phyloP scores from a whole-genome alignment of 2,113 vertebrate species.

The Epinephelus fuscoguttatus region DNA sequence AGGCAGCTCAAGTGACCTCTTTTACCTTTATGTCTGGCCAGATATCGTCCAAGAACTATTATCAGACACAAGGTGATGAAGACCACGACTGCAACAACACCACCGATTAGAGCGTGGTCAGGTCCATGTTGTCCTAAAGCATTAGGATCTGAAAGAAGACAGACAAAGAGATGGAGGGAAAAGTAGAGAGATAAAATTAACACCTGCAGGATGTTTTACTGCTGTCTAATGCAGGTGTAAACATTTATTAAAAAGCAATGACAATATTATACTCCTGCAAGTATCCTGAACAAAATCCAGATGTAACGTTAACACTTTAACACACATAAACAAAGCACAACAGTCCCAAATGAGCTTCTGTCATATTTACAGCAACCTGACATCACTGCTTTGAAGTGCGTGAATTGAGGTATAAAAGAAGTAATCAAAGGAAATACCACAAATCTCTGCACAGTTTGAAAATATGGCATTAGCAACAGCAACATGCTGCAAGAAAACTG shows the following conservation, averaged over 20 bases:
- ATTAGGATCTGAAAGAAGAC: conserved; percentile 90
- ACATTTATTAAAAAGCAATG: conserved; percentile 25
- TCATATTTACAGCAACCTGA: conserved; percentile 49
- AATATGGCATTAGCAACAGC: conserved; percentile 1
- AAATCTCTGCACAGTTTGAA: conserved; percentile 36
- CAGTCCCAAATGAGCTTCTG: conserved; percentile 54
- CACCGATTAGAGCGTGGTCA: conserved; percentile 97
- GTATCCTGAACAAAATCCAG: conserved; percentile 32
- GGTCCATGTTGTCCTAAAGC: conserved; percentile 92
- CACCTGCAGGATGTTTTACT: conserved; percentile 2
- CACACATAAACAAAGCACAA: conserved; percentile 38
- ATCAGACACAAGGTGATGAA: conserved; percentile 99
- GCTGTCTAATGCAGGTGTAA: conserved; percentile 32
- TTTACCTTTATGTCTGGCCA: conserved; percentile 99
- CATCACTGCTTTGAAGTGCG: conserved; percentile 44
- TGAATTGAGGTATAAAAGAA: conserved; percentile 36
- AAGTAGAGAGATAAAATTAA: conserved; percentile 14
- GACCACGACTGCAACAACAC: conserved; percentile 98
- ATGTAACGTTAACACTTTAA: conserved; percentile 25
- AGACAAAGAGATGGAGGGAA: conserved; percentile 23
- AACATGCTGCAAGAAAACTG: background rate
- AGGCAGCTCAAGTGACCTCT: conserved; percentile 23
- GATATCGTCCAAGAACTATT: conserved; percentile 96
- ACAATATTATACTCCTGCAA: conserved; percentile 36
- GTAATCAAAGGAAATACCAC: conserved; percentile 35